Base-by-base conservation (phyloP, 2,888 invertebrate species). In the Melieria picta region DNA sequence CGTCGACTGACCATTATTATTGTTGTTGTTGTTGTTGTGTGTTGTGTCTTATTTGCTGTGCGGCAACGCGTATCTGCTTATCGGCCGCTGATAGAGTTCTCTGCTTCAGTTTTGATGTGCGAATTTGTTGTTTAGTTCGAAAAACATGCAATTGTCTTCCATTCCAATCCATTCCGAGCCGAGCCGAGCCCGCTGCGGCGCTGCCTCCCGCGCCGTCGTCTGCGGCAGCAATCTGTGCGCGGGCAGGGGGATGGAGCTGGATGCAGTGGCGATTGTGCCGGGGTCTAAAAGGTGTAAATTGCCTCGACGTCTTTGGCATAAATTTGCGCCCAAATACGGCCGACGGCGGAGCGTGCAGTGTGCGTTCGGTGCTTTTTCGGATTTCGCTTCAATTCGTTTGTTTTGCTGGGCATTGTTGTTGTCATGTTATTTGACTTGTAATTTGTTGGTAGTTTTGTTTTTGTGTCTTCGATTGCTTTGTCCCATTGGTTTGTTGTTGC, bases 71-170 rank as follows among this genome's bases (percentile, higher is more conserved):
- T 74, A 62, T 75, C 73, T 74, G 56, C 72, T 74, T 74, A 77
- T 78, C 78, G 71, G 70, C 75, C 72, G 72, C 65, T 81, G 81
- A 81, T 81, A 80, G 80, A 81, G 81, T 80, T 80, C 79, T 82
- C 80, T 81, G 79, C 79, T 77, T 80, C 77, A 82, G 79, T 80
- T 83, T 82, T 84, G 83, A 83, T 84, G 83, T 82, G 83, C 81
- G 83, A 84, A 84, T 84, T 83, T 84, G 83, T 84, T 84, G 82
- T 80, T 83, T 82, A 81, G 76, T 79, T 75, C 74, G 76, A 79
- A 78, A 78, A 81, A 80, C 82, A 83, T 79, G 81, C 82, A 83
- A 83, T 82, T 82, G 83, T 83, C 78, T 79, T 76, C 72, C 74
- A 13, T 16, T 45, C 16, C 42, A 30, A 78, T 75, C 60, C 42